Evolutionary conservation across 1,140 invertebrate species (phyloP).

Genomic region (Dinothrombium tinctorium): DNA sequence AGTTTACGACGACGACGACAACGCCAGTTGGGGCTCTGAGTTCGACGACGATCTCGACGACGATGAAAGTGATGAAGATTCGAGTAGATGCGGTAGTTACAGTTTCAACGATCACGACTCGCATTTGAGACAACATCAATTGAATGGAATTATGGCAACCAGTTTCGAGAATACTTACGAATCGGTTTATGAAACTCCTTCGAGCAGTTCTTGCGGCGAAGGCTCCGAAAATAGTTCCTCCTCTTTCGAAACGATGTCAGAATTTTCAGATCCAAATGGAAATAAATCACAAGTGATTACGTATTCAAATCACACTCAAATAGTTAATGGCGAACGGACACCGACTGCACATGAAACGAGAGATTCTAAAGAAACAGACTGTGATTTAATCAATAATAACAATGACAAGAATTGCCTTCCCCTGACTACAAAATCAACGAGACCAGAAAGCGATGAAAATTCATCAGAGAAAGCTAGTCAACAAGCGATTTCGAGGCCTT

Average conservation of each 20-base stretch:
- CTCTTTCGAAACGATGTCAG: neutral
- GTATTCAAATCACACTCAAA: too few relatives aligned
- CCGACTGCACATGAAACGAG: neutral
- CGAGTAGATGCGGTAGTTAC: neutral
- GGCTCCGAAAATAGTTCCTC: constrained; percentile 1
- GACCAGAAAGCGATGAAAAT: neutral
- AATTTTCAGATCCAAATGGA: neutral
- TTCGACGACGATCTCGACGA: neutral
- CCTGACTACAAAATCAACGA: neutral
- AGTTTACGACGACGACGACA: constrained; percentile 2
- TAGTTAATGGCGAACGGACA: neutral
- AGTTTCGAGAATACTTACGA: constrained; percentile 1
- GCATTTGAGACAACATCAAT: neutral
- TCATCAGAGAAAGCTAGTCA: neutral
- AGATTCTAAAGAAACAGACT: neutral
- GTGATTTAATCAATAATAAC: neutral
- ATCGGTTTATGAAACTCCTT: neutral
- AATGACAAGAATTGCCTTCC: neutral
- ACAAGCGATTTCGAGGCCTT: neutral
- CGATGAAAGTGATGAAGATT: neutral
- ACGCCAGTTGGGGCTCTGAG: constrained; percentile 1
- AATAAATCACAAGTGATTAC: too few relatives aligned
- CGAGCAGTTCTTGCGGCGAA: neutral
- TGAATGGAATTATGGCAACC: neutral
- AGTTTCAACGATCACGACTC: neutral